A percentile compares a stretch with the other conserved stretches of the same genome.
phyloP scores from a whole-genome alignment of 2,113 vertebrate genomes.

The Sander lucioperca region DNA sequence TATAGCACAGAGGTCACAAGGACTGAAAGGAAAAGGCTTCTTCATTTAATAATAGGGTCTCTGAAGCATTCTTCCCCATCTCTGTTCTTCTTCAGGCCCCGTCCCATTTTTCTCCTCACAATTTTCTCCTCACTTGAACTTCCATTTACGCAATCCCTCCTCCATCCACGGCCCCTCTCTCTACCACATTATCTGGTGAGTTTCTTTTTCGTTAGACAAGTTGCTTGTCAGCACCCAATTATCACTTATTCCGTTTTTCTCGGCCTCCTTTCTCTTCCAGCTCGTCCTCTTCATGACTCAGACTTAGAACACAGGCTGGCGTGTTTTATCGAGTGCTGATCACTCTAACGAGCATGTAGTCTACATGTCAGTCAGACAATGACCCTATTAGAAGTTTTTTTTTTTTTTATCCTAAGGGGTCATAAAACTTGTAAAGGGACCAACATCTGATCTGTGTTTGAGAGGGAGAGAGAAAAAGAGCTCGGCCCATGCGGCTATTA shows the following conservation, averaged over 20 bases:
- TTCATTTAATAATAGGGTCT: constrained; percentile 72
- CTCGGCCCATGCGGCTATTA: constrained; percentile 41
- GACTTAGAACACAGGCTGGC: constrained; percentile 16
- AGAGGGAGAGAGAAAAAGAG: constrained; percentile 26
- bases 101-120: constrained; percentile 43
- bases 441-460: constrained; percentile 39
- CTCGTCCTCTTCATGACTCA: constrained; percentile 5
- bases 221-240: constrained; percentile 75
- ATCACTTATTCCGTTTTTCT: constrained; percentile 64
- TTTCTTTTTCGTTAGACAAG: constrained; percentile 38
- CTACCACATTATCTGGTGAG: constrained; percentile 32
- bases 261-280: constrained; percentile 27
- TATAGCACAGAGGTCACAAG: constrained; percentile 58
- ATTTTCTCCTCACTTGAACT: constrained; percentile 28
- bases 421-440: constrained; percentile 34
- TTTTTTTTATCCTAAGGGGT: constrained; percentile 2
- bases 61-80: constrained; percentile 42
- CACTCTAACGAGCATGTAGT: constrained; percentile 7
- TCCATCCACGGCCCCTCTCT: background rate
- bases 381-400: constrained; percentile 4
- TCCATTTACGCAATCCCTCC: background rate
- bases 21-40: constrained; percentile 51
- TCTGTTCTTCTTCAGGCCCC: constrained; percentile 45
- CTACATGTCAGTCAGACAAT: constrained; percentile 32
- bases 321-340: constrained; percentile 6